Evolutionary conservation across 2,113 vertebrate species (phyloP).

Genomic region (Chauna torquata): DNA sequence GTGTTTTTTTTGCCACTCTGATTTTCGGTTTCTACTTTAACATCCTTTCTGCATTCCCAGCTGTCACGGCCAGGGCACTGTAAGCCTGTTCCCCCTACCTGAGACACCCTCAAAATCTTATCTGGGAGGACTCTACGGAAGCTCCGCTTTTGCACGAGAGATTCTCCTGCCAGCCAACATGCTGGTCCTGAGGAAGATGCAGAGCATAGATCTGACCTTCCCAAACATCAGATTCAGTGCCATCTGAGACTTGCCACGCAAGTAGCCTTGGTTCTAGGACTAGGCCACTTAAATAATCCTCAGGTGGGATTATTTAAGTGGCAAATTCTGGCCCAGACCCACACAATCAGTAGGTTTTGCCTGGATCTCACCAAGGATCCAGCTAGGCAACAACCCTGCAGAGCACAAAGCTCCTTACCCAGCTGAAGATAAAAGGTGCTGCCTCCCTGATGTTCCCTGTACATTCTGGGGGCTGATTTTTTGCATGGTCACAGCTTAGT

Average conservation of each 20-base stretch:
- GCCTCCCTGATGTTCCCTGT: accelerated
- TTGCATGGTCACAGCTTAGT: neutral
- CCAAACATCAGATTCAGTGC: neutral
- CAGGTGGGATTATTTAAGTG: neutral
- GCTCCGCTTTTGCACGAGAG: neutral
- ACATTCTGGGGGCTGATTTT: neutral
- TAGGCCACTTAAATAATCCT: neutral
- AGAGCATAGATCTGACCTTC: neutral
- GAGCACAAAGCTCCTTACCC: neutral
- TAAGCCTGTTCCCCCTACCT: neutral
- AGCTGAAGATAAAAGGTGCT: neutral
- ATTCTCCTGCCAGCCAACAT: neutral
- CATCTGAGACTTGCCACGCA: neutral
- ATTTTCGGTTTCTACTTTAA: neutral
- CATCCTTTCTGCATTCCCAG: neutral
- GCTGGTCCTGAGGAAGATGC: neutral
- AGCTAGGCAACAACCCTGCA: neutral
- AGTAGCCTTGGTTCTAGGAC: neutral
- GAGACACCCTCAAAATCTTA: neutral
- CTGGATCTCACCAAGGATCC: neutral
- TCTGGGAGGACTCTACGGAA: neutral
- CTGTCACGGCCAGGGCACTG: neutral
- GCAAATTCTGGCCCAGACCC: neutral
- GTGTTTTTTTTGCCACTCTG: neutral
- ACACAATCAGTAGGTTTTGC: neutral